phyloP scores from a whole-genome alignment of 1,140 invertebrate genomes.

The Heliconius hermathena region DNA sequence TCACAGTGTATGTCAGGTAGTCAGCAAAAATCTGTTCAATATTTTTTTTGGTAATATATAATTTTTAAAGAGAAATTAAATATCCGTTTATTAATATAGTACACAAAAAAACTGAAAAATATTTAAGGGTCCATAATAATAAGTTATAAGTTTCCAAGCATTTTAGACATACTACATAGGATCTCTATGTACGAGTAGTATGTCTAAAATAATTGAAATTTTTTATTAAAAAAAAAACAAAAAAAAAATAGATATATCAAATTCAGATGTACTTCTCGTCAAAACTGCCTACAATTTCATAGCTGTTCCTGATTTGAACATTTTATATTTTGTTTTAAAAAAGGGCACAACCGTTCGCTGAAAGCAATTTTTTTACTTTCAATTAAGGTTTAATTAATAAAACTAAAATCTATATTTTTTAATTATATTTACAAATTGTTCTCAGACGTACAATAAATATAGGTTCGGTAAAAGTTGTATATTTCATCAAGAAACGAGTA shows the following conservation, averaged over 20 bases:
- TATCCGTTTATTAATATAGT: no score
- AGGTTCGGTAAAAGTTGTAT: constrained; percentile 24
- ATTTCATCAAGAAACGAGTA: constrained; percentile 57
- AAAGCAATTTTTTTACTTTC: background rate
- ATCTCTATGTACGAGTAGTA: no score
- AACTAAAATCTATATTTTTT: background rate
- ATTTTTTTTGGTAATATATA: no score
- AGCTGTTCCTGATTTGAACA: constrained; percentile 30
- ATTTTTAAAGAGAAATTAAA: no score
- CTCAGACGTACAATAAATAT: constrained; percentile 20
- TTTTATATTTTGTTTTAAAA: background rate
- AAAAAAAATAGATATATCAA: constrained; percentile 30
- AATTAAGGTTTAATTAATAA: background rate
- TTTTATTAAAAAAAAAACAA: no score
- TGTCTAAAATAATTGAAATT: no score
- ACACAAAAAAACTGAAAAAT: no score
- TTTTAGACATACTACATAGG: no score
- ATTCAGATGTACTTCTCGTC: constrained; percentile 33
- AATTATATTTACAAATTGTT: constrained; percentile 8
- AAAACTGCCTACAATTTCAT: constrained; percentile 41
- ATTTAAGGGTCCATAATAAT: no score
- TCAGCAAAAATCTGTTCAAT: no score
- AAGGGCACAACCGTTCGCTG: background rate
- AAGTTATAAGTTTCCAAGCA: no score
- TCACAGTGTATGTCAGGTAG: no score